These are phyloP conservation scores for Drosophila orena DNA, from an alignment of 1,140 invertebrate species.

Conservation along the genomic window DNA sequence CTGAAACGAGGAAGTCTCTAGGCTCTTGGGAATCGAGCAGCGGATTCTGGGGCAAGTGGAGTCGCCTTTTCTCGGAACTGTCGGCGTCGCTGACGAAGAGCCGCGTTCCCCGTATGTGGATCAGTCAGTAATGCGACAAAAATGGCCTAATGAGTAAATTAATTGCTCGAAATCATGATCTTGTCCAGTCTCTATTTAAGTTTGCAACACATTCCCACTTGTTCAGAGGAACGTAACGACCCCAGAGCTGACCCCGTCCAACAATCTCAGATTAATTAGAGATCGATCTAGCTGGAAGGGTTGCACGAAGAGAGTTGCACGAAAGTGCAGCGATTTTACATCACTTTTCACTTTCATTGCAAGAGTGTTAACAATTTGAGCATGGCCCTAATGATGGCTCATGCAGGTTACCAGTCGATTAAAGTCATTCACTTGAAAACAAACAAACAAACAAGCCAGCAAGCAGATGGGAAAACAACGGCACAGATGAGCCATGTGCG, in stretches of 20 bases:
- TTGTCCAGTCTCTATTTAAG: conserved; percentile 30
- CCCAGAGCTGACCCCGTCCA: conserved; percentile 19
- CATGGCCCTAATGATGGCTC: conserved; percentile 56
- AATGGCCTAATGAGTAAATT: conserved; percentile 65
- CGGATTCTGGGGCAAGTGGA: conserved; percentile 42
- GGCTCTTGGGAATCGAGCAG: conserved; percentile 30
- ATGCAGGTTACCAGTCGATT: conserved; percentile 66
- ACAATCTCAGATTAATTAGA: conserved; percentile 27
- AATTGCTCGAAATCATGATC: conserved; percentile 49
- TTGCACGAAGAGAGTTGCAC: conserved; percentile 26
- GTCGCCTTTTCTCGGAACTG: conserved; percentile 15
- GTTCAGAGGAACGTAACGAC: conserved; percentile 29
- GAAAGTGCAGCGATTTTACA: conserved; percentile 50
- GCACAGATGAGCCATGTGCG: conserved; percentile 26
- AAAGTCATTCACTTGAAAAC: conserved; percentile 54
- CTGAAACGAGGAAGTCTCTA: conserved; percentile 31
- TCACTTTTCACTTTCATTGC: conserved; percentile 63
- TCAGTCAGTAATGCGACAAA: conserved; percentile 36
- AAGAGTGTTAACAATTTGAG: conserved; percentile 29
- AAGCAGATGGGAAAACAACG: conserved; percentile 30
- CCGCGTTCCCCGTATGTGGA: conserved; percentile 27
- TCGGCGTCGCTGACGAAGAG: conserved; percentile 18
- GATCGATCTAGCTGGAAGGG: conserved; percentile 9
- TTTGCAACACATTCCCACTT: conserved; percentile 55
- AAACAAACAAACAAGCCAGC: conserved; percentile 45